A percentile compares a stretch with the other conserved stretches of the same genome.
These are phyloP conservation scores for Pachypanchax playfairii DNA, from an alignment of 2,113 vertebrate species.

Conservation along the genomic window DNA sequence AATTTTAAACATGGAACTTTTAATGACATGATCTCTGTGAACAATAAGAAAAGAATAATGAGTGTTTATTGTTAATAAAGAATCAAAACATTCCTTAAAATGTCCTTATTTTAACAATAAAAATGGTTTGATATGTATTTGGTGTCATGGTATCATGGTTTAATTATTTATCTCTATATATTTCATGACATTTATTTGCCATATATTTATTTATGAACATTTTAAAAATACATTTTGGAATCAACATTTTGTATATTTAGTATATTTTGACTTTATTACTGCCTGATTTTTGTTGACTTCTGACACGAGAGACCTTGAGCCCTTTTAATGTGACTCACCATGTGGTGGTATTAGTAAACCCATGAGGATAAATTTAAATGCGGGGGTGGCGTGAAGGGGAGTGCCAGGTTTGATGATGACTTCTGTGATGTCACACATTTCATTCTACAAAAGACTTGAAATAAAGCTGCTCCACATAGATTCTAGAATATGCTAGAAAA, in stretches of 20 bases:
- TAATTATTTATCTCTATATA: no score
- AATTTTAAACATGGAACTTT: no score
- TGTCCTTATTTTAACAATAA: no score
- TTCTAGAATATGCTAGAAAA: neutral
- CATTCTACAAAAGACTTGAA: neutral
- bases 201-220: neutral
- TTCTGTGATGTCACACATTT: slow-evolving; percentile 25
- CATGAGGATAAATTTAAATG: neutral
- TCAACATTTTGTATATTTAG: no score
- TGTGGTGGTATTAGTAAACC: neutral
- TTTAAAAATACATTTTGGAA: no score
- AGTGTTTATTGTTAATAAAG: no score
- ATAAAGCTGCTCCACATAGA: neutral
- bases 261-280: neutral
- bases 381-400: slow-evolving; percentile 2
- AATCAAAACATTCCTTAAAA: no score
- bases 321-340: slow-evolving; percentile 32
- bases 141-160: no score
- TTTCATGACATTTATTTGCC: no score
- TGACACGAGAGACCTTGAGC: neutral
- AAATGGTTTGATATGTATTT: no score
- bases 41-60: no score
- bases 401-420: neutral
- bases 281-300: slow-evolving; percentile 18
- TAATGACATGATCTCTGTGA: no score